Percentiles rank a stretch among this genome's conserved stretches.
Conservation (phyloP, 2,888 invertebrate genomes). For the Hipparchia sbordonii region DNA sequence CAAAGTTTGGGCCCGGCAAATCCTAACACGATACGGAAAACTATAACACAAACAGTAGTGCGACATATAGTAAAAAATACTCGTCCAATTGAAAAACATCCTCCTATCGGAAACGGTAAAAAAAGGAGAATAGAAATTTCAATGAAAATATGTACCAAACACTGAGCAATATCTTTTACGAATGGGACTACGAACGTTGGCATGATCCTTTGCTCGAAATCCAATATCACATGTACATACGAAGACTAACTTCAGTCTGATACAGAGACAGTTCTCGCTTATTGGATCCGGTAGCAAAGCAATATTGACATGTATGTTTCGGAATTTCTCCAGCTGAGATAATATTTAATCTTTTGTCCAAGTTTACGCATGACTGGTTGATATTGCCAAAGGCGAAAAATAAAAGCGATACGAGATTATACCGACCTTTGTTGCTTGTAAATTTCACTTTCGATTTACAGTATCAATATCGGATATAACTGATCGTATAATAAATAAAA, state of each 20-base stretch:
- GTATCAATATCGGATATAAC: too few relatives aligned
- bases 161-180: background rate
- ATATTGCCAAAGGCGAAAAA: slow-evolving; percentile 21
- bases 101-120: background rate
- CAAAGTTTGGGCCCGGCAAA: background rate
- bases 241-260: slow-evolving; percentile 23
- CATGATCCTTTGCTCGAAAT: slow-evolving; percentile 19
- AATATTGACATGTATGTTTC: slow-evolving; percentile 37
- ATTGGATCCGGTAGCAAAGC: slow-evolving; percentile 33
- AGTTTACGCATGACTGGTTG: slow-evolving; percentile 36
- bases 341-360: slow-evolving; percentile 35
- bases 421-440: background rate
- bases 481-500: too few relatives aligned
- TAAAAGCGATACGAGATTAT: background rate
- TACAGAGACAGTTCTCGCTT: slow-evolving; percentile 30
- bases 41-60: background rate
- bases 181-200: slow-evolving; percentile 1
- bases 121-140: background rate
- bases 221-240: slow-evolving; percentile 24
- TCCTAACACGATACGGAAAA: background rate
- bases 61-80: background rate
- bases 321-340: slow-evolving; percentile 32
- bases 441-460: background rate
- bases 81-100: background rate
- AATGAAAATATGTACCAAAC: background rate